These are phyloP conservation scores for Eupithecia inturbata DNA, from an alignment of 2,888 invertebrate genomes.

Conservation along the genomic window DNA sequence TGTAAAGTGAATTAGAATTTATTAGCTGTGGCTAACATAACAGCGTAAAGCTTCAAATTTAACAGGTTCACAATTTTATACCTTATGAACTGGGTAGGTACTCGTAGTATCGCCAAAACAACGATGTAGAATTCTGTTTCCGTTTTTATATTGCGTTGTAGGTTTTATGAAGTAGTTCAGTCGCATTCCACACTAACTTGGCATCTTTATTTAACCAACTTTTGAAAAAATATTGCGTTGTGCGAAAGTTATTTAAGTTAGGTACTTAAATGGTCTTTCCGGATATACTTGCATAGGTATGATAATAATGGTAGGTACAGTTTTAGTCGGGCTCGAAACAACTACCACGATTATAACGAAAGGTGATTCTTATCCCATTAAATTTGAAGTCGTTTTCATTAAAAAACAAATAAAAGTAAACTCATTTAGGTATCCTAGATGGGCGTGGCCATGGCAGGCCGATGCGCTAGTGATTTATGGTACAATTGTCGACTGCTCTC, in stretches of 20 bases:
- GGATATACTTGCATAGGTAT: no score
- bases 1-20: neutral
- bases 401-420: slow-evolving; percentile 36
- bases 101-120: slow-evolving; percentile 1
- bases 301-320: no score
- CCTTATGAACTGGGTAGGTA: neutral
- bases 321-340: slow-evolving; percentile 15
- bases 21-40: neutral
- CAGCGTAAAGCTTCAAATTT: neutral
- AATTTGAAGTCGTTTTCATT: slow-evolving; percentile 12
- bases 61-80: neutral
- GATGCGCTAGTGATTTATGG: slow-evolving; percentile 39
- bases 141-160: neutral
- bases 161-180: slow-evolving; percentile 3
- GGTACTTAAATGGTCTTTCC: slow-evolving; percentile 1
- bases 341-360: neutral
- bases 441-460: slow-evolving; percentile 41
- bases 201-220: neutral
- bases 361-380: slow-evolving; percentile 15
- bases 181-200: slow-evolving; percentile 3
- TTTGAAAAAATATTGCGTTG: neutral
- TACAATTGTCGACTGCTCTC: slow-evolving; percentile 36
- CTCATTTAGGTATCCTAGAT: slow-evolving; percentile 34
- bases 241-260: neutral
- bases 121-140: neutral